phyloP scores from a whole-genome alignment of 2,888 invertebrate genomes.

The Auanema freiburgensis region DNA sequence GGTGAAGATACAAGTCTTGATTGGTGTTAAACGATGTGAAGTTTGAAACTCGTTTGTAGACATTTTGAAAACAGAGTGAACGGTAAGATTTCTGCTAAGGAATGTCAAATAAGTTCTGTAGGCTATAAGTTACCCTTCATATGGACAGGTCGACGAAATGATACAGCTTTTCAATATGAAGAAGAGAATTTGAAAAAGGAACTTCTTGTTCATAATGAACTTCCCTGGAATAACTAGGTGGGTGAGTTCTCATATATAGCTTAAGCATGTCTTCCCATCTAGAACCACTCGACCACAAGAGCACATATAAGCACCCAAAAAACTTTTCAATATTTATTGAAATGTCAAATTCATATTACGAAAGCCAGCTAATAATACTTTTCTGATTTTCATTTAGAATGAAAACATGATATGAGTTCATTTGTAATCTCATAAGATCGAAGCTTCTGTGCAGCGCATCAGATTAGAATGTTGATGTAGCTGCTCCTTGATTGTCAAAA shows the following conservation, averaged over 20 bases:
- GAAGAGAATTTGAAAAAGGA: neutral
- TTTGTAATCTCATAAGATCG: no score
- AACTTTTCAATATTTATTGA: slow-evolving; percentile 6
- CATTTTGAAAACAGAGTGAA: neutral
- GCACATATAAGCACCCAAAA: neutral
- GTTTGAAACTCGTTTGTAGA: slow-evolving; percentile 1
- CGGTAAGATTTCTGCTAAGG: neutral
- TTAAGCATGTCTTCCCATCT: slow-evolving; percentile 12
- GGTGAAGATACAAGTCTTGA: neutral
- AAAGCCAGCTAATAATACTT: no score
- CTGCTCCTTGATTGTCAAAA: slow-evolving; percentile 61
- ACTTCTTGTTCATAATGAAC: neutral
- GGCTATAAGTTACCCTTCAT: slow-evolving; percentile 1
- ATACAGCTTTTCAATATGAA: neutral
- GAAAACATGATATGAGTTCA: no score
- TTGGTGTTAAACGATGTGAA: neutral
- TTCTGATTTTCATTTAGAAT: no score
- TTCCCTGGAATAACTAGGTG: slow-evolving; percentile 9
- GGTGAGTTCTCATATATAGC: slow-evolving; percentile 11
- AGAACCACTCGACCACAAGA: neutral
- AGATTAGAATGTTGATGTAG: slow-evolving; percentile 37
- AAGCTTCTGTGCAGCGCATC: neutral
- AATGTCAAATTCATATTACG: no score
- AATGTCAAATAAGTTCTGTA: neutral
- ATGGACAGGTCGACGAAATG: slow-evolving; percentile 3